These are phyloP conservation scores for Mastacembelus armatus DNA, from an alignment of 2,797 vertebrate genomes.

Conservation along the genomic window DNA sequence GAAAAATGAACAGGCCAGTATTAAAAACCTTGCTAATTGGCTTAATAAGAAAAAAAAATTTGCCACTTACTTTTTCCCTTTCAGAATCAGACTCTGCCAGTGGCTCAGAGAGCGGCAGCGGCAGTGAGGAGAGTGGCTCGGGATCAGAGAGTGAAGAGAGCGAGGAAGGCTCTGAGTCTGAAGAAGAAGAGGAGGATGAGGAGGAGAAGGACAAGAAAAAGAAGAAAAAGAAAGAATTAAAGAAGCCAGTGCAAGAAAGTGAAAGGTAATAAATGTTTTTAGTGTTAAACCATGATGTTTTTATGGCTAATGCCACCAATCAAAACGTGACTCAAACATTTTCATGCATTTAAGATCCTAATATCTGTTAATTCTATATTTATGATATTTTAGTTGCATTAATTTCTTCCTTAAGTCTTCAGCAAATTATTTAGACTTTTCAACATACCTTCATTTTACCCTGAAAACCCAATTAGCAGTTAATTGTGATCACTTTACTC, in stretches of 20 bases:
- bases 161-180: conserved; percentile 86
- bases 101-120: conserved; percentile 83
- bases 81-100: conserved; percentile 91
- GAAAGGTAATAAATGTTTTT: conserved; percentile 63
- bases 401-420: too few species aligned
- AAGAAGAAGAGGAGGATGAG: conserved; percentile 83
- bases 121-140: conserved; percentile 84
- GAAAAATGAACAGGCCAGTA: too few species aligned
- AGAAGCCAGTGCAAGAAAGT: conserved; percentile 73
- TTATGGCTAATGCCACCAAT: not conserved
- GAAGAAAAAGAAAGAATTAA: conserved; percentile 74
- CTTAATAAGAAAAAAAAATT: too few species aligned
- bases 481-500: not conserved
- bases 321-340: not conserved
- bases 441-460: too few species aligned
- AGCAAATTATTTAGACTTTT: too few species aligned
- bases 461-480: too few species aligned
- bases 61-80: not conserved
- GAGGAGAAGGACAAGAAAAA: conserved; percentile 83
- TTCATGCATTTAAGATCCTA: not conserved
- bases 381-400: too few species aligned
- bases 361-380: not conserved
- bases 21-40: too few species aligned
- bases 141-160: conserved; percentile 88
- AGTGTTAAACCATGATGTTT: too few species aligned